Conservation (phyloP, 2,113 vertebrate species). For the Dissostichus mawsoni region DNA sequence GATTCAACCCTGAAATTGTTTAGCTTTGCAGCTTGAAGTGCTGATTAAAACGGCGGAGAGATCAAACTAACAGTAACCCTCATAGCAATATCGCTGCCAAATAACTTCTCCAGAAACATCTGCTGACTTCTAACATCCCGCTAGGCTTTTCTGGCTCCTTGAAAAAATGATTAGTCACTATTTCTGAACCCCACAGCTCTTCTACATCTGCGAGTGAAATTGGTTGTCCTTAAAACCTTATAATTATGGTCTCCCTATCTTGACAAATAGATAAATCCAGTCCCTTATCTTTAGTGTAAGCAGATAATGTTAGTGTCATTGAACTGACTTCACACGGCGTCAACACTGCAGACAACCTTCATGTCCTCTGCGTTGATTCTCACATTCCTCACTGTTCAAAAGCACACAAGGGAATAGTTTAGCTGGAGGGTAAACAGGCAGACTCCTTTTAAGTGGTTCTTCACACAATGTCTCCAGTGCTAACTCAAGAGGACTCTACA, state of each 20-base stretch:
- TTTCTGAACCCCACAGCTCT: not conserved
- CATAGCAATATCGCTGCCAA: not conserved
- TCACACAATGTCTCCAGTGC: constrained; percentile 32
- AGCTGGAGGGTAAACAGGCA: constrained; percentile 61
- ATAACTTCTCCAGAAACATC: not conserved
- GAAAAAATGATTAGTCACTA: not conserved
- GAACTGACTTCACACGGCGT: constrained; percentile 60
- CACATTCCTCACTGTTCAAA: constrained; percentile 62
- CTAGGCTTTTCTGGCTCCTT: not conserved
- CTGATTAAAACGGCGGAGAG: constrained; percentile 1
- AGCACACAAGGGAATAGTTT: constrained; percentile 59
- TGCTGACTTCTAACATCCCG: not conserved
- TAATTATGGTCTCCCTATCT: constrained; percentile 7
- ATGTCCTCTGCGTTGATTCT: constrained; percentile 37
- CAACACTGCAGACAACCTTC: constrained; percentile 43
- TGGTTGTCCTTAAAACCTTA: not conserved
- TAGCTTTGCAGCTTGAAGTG: not conserved
- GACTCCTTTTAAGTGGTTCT: constrained; percentile 61
- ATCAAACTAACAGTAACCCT: not conserved
- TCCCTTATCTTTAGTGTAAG: constrained; percentile 52
- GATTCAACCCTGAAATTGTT: constrained; percentile 7
- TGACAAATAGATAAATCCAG: constrained; percentile 18
- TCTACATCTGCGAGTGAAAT: not conserved
- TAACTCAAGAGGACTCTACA: constrained; percentile 21
- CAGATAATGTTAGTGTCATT: constrained; percentile 59